Evolutionary conservation across 2,113 vertebrate genomes (phyloP), one percentile per base, ranked within the genome.

Genomic region (Tetrax tetrax): DNA sequence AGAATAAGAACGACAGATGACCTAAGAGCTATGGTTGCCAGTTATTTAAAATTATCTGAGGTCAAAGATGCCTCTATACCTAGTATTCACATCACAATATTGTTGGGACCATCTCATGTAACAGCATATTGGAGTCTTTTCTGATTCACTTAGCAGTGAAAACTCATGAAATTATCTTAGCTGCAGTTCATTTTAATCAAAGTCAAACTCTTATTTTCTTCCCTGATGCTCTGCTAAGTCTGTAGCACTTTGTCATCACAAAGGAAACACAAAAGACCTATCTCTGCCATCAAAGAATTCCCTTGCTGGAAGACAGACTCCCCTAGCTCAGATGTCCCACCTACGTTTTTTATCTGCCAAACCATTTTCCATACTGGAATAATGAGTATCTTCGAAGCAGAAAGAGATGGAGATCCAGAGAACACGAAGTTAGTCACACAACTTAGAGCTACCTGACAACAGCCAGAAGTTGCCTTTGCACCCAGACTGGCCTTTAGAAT

Each of bases 21-120:
- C 43, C 37, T 51, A 80, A 69, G 50, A 93, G 66, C 47, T 77
- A 60, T 3, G 37, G 27, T 41, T 90, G 16, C 35, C 45, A 7
- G 37, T 51, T 86, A 81, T 74, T 86, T 88, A 79, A 71, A 88
- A 83, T 69, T n/a, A 66, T 35, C 27, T 38, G 51, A 83, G 48
- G 61, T 64, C 41, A 90, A 80, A 60, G 60, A 75, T 75, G 35
- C 45, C 53, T 79, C 43, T 33, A 51, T 76, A 80, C 22, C 53
- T 59, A 61, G 18, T n/a, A 83, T 27, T 45, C 71, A 85, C 38
- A 75, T 53, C 56, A 61, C n/a, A 76, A 15, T 29, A 57, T n/a
- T 50, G 47, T 18, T 87, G 84, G 61, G 48, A 50, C 12, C 24
- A 18, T 45, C 65, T 87, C 28, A 33, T 1, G 2, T 56, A 76